Conservation (phyloP, 2,888 invertebrate genomes). For the Ectemnius cavifrons region DNA sequence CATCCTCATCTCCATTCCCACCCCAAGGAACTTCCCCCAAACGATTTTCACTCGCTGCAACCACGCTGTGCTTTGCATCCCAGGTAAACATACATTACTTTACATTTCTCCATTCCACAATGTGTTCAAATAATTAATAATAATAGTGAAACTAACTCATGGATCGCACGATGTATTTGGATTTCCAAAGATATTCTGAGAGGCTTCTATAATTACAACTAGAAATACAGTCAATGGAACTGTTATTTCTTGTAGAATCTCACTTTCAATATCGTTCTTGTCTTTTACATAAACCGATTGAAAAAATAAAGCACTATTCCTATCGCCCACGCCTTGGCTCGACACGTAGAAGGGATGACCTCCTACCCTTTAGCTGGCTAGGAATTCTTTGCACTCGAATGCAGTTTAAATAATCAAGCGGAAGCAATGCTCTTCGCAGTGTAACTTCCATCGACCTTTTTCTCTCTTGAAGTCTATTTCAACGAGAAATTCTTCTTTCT, state of each 20-base stretch:
- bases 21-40: slow-evolving; percentile 22
- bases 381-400: slow-evolving; percentile 1
- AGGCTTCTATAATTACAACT: too few species aligned
- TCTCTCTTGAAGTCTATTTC: not conserved
- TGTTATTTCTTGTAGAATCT: not conserved
- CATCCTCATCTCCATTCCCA: slow-evolving; percentile 10
- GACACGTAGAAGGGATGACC: not conserved
- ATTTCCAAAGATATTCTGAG: too few species aligned
- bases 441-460: not conserved
- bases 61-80: slow-evolving; percentile 70
- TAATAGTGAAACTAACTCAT: too few species aligned
- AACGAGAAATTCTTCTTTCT: too few species aligned
- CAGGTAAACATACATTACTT: slow-evolving; percentile 57
- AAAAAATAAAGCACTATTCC: slow-evolving; percentile 33
- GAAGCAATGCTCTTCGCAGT: slow-evolving; percentile 9
- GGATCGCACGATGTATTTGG: too few species aligned
- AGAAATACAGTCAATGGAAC: too few species aligned
- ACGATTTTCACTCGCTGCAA: slow-evolving; percentile 65
- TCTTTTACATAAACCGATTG: slow-evolving; percentile 16
- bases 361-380: not conserved
- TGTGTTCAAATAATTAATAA: too few species aligned
- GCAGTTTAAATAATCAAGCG: slow-evolving; percentile 52
- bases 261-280: slow-evolving; percentile 13
- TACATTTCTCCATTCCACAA: too few species aligned
- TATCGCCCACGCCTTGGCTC: not conserved